These are phyloP conservation scores for Clusia tigrina DNA, from an alignment of 2,888 invertebrate species.

Conservation along the genomic window DNA sequence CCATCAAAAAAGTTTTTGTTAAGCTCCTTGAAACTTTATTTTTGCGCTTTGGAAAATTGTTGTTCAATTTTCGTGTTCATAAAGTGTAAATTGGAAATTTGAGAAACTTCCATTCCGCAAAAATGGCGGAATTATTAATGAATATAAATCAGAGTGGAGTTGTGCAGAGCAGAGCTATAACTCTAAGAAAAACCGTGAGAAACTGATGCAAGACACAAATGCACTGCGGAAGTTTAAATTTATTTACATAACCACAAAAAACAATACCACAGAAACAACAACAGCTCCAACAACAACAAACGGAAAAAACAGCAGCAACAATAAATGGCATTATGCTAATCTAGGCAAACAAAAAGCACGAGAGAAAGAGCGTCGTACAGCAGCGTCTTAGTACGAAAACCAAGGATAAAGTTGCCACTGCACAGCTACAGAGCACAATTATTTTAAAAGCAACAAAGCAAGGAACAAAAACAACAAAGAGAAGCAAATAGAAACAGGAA, in stretches of 20 bases:
- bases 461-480: conserved; percentile 26
- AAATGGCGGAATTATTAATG: conserved; percentile 8
- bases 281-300: conserved; percentile 26
- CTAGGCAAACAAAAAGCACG: not conserved
- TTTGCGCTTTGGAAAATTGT: not conserved
- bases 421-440: not conserved
- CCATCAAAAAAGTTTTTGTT: not conserved
- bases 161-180: not conserved
- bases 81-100: conserved; percentile 6
- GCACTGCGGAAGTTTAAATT: conserved; percentile 20
- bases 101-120: not conserved
- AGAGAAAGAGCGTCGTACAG: not conserved
- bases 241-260: conserved; percentile 31
- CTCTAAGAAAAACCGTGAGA: not conserved
- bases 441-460: conserved; percentile 23
- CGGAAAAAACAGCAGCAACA: conserved; percentile 35
- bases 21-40: not conserved
- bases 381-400: not conserved
- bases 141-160: not conserved
- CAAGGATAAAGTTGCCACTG: conserved; percentile 24
- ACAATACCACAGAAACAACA: not conserved
- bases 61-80: conserved; percentile 9
- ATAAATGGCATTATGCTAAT: conserved; percentile 4
- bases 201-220: not conserved
- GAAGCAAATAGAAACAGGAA: too few species aligned